Evolutionary conservation across 2,797 vertebrate genomes (phyloP).

Genomic region (Protonibea diacanthus): DNA sequence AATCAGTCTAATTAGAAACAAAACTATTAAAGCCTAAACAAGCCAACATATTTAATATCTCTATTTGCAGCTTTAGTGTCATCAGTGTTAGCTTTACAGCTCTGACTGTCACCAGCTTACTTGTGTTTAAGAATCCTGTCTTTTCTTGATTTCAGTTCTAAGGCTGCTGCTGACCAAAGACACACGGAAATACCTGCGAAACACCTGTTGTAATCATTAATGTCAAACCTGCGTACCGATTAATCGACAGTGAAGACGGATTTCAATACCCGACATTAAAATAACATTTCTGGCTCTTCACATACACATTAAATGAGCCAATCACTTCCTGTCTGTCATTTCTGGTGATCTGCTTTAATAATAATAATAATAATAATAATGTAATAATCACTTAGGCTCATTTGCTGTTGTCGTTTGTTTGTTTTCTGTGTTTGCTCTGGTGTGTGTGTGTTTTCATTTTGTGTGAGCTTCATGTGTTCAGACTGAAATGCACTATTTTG

Average conservation of each 20-base stretch:
- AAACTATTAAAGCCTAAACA: not conserved
- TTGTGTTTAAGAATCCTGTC: not conserved
- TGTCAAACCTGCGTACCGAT: not conserved
- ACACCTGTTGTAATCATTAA: not conserved
- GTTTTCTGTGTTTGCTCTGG: not conserved
- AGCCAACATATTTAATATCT: not conserved
- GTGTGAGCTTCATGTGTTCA: not conserved
- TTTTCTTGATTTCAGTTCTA: not conserved
- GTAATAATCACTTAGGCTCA: too few species aligned
- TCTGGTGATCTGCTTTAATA: not conserved
- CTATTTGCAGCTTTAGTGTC: not conserved
- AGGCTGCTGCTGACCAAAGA: not conserved
- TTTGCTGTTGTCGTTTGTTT: too few species aligned
- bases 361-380: not conserved
- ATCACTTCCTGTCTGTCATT: not conserved
- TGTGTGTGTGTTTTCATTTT: conserved; percentile 6
- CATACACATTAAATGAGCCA: not conserved
- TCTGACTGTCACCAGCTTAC: not conserved
- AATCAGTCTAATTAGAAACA: not conserved
- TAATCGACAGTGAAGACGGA: not conserved
- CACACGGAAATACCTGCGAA: not conserved
- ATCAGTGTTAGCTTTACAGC: not conserved
- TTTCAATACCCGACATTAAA: not conserved
- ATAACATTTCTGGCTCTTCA: not conserved
- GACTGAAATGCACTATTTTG: conserved; percentile 5